Percentiles rank a stretch among this genome's conserved stretches.
These are phyloP conservation scores for Diabrotica virgifera DNA, from an alignment of 1,140 invertebrate species.

Conservation along the genomic window DNA sequence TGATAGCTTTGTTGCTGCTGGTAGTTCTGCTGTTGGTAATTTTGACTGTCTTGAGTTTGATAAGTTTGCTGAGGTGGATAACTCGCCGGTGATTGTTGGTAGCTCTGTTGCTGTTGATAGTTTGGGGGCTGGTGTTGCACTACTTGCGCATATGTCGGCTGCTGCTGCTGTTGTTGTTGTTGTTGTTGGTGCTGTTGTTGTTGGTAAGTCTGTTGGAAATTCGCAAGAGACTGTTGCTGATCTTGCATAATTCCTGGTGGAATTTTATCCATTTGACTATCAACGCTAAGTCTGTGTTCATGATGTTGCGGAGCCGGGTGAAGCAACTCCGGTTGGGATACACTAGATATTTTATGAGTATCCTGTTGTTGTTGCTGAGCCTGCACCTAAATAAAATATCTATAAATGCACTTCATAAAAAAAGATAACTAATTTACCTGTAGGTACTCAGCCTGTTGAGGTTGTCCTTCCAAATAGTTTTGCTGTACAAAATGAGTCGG, in stretches of 20 bases:
- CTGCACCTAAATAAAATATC: not conserved
- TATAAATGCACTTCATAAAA: not conserved
- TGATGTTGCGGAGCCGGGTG: slow-evolving; percentile 29
- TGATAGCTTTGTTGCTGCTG: slow-evolving; percentile 26
- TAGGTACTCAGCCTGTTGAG: slow-evolving; percentile 39
- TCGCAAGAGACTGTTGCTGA: slow-evolving; percentile 44
- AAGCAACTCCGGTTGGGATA: slow-evolving; percentile 43
- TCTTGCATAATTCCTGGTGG: slow-evolving; percentile 30
- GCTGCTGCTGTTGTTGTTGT: slow-evolving; percentile 21
- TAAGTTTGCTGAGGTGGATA: slow-evolving; percentile 17
- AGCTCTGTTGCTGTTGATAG: slow-evolving; percentile 23
- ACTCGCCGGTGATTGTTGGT: slow-evolving; percentile 23
- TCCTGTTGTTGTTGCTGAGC: slow-evolving; percentile 8
- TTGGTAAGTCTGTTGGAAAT: slow-evolving; percentile 40
- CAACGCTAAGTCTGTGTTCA: slow-evolving; percentile 43
- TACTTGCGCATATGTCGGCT: slow-evolving; percentile 18
- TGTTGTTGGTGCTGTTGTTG: too few relatives aligned
- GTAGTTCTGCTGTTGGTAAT: slow-evolving; percentile 16
- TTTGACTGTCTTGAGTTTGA: slow-evolving; percentile 13
- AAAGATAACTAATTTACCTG: slow-evolving; percentile 24
- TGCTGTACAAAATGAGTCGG: slow-evolving; percentile 40
- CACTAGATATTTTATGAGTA: slow-evolving; percentile 28
- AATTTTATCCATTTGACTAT: slow-evolving; percentile 41
- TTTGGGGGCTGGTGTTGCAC: slow-evolving; percentile 38
- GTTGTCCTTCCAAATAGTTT: slow-evolving; percentile 37